phyloP scores from a whole-genome alignment of 2,113 vertebrate species.

The Himantopus leucocephalus region DNA sequence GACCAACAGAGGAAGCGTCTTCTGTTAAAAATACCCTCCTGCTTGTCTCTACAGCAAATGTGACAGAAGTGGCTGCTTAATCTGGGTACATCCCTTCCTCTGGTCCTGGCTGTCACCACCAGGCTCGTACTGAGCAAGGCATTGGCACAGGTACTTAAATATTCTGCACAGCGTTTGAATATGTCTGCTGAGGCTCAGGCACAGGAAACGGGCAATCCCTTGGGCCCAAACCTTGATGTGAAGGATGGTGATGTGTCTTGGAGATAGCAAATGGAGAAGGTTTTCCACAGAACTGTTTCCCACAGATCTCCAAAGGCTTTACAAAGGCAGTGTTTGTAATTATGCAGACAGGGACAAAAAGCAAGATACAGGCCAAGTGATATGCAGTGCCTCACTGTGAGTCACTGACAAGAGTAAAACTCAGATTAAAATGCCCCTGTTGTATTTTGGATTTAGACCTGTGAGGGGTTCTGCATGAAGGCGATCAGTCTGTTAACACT shows the following conservation, averaged over 20 bases:
- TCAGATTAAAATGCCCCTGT: not conserved
- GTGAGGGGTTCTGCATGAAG: not conserved
- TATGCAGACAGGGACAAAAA: not conserved
- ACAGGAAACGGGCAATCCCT: not conserved
- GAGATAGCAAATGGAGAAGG: not conserved
- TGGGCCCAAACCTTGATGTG: not conserved
- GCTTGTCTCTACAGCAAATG: not conserved
- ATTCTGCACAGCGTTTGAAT: not conserved
- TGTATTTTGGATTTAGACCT: not conserved
- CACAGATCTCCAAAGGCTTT: not conserved
- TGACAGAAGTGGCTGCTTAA: not conserved
- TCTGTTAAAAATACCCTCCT: constrained; percentile 45
- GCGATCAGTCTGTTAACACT: not conserved
- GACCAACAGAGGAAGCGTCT: not conserved
- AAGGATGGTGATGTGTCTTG: not conserved
- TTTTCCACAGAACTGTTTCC: not conserved
- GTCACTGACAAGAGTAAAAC: not conserved
- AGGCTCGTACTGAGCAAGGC: not conserved
- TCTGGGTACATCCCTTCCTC: not conserved
- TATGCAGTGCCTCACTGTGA: too few species aligned
- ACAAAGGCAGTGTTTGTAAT: not conserved
- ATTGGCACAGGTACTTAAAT: not conserved
- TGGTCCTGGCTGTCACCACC: not conserved
- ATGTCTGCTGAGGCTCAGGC: not conserved
- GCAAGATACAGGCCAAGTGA: fast-evolving